phyloP scores from a whole-genome alignment of 2,113 vertebrate species.

The Crocuta crocuta region DNA sequence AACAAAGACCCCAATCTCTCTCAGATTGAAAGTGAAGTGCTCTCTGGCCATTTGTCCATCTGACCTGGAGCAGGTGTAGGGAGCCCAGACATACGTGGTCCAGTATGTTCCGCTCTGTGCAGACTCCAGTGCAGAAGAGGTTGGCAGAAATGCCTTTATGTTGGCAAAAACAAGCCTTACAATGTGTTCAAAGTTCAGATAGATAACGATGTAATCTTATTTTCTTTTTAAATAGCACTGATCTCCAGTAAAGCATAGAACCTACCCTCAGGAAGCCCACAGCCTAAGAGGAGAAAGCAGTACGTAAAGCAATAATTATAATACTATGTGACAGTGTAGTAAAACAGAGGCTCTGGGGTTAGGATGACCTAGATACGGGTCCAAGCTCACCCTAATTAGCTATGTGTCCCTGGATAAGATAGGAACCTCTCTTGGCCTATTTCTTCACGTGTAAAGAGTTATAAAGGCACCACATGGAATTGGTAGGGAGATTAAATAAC shows the following conservation, averaged over 20 bases:
- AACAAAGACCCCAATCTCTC: neutral
- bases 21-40: neutral
- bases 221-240: constrained; percentile 59
- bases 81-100: constrained; percentile 52
- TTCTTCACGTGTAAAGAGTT: neutral
- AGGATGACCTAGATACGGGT: neutral
- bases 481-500: neutral
- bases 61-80: constrained; percentile 54
- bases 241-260: constrained; percentile 26
- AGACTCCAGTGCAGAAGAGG: constrained; percentile 53
- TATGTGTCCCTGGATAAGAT: neutral
- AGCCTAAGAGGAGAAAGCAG: neutral
- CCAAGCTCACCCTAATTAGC: neutral
- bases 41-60: neutral
- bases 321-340: neutral
- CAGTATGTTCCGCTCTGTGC: constrained; percentile 49
- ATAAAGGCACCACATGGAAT: neutral
- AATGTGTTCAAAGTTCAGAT: constrained; percentile 72
- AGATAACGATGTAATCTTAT: constrained; percentile 74
- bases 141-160: constrained; percentile 77
- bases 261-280: neutral
- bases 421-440: neutral
- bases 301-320: constrained; percentile 40
- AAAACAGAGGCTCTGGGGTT: neutral
- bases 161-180: constrained; percentile 71